Evolutionary conservation across 2,797 vertebrate genomes (phyloP), one percentile per base, ranked within the genome.

Genomic region (Anguilla pacifica): DNA sequence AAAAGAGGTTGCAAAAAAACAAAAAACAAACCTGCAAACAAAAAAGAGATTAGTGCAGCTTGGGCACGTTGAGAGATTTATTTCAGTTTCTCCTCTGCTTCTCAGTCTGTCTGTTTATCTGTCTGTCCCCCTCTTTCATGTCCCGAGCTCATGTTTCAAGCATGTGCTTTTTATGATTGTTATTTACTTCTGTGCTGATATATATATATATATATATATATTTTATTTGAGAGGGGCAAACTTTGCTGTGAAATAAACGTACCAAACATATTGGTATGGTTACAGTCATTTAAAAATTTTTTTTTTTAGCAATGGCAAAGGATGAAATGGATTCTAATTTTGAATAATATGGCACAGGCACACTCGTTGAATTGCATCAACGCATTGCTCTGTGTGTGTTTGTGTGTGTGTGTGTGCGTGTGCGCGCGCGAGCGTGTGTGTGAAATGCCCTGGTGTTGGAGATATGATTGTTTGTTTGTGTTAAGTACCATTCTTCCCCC

Each of bases 391-490:
- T 35, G 74, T 79, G 72, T 74, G 72, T 39, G 35, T 15, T 15
- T 35, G 17, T 19, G 4, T 19, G 39, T 6, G 74, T 77, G 70
- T 35, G 31, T 35, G 13, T 0, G 15, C 19, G 2, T 39, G 31
- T 4, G 17, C 22, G 72, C 39, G 72, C 39, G 72, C 39, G 72
- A 39, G 72, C 39, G 72, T 74, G 31, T 17, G 74, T 79, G 74
- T 79, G 74, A 67, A 67, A 67, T 74, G 35, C 15, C 72, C 35
- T 35, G 72, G 11, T 17, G 72, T 11, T 49, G 25, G 31, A 81
- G 57, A 39, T 70, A 25, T 70, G 15, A 85, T 87, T 87, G 70
- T 87, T 87, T 85, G 31, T 89, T 85, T 87, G 46, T 81, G 53
- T 85, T 85, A 87, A 89, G 85, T 82, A 84, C 87, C 84, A 82